Conservation (phyloP, 2,888 invertebrate genomes). For the Busseola fusca region DNA sequence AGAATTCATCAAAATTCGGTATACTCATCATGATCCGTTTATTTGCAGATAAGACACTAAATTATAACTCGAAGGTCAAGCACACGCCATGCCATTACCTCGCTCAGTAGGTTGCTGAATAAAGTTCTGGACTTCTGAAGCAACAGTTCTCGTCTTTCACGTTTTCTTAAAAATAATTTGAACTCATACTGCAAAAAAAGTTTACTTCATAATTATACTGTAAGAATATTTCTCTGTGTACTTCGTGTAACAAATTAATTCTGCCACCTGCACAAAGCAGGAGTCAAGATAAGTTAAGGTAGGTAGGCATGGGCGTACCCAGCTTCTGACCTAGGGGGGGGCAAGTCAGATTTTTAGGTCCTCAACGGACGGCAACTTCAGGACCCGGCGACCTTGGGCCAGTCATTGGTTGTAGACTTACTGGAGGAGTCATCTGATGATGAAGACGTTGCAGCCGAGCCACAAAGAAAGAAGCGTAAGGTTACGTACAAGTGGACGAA, state of each 20-base stretch:
- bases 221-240: background rate
- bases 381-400: too few relatives aligned
- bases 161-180: conserved; percentile 82
- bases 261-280: background rate
- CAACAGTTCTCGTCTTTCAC: conserved; percentile 81
- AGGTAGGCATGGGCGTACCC: too few relatives aligned
- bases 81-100: conserved; percentile 72
- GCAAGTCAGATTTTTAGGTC: too few relatives aligned
- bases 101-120: conserved; percentile 84
- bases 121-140: conserved; percentile 83
- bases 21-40: background rate
- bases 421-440: too few relatives aligned
- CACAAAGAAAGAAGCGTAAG: too few relatives aligned
- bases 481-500: too few relatives aligned
- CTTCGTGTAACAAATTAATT: background rate
- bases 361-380: too few relatives aligned
- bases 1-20: background rate
- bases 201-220: background rate
- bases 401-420: too few relatives aligned
- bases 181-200: conserved; percentile 79
- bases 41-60: background rate
- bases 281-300: too few relatives aligned
- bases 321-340: too few relatives aligned
- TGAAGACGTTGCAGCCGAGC: too few relatives aligned
- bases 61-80: background rate